Evolutionary conservation across 2,888 invertebrate genomes (phyloP).

Genomic region (Kuschelorhynchus macadamiae): DNA sequence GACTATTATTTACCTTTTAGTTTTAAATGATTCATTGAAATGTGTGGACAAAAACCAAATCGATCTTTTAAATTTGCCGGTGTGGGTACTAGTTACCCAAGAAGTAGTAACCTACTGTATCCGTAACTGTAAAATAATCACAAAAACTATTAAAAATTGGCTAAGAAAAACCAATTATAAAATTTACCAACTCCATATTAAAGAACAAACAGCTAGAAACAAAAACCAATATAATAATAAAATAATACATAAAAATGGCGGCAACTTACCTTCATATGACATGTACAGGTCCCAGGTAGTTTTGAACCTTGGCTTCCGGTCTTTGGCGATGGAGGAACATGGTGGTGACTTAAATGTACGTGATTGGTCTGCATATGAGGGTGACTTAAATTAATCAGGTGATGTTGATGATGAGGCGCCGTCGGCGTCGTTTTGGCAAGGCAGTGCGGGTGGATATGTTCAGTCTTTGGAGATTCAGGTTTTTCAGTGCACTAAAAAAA

Average conservation of each 20-base stretch:
- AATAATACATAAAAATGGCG: no score
- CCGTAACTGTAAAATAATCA: no score
- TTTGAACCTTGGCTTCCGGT: slow-evolving; percentile 57
- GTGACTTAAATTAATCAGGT: slow-evolving; percentile 55
- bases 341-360: slow-evolving; percentile 61
- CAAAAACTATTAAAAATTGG: no score
- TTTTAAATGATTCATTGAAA: no score
- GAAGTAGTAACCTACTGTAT: no score
- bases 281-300: slow-evolving; percentile 61
- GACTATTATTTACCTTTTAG: no score
- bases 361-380: slow-evolving; percentile 56
- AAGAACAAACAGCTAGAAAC: no score
- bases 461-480: slow-evolving; percentile 60
- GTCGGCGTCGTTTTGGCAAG: slow-evolving; percentile 48
- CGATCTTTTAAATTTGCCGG: no score
- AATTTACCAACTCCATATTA: no score
- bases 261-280: slow-evolving; percentile 63
- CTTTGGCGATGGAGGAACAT: slow-evolving; percentile 63
- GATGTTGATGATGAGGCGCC: slow-evolving; percentile 44
- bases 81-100: no score
- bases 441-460: slow-evolving; percentile 52
- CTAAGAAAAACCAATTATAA: no score
- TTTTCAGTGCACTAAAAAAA: slow-evolving; percentile 60
- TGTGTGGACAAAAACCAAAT: no score
- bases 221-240: background rate